Evolutionary conservation across 2,888 invertebrate genomes (phyloP).

Genomic region (Amaurobius ferox): DNA sequence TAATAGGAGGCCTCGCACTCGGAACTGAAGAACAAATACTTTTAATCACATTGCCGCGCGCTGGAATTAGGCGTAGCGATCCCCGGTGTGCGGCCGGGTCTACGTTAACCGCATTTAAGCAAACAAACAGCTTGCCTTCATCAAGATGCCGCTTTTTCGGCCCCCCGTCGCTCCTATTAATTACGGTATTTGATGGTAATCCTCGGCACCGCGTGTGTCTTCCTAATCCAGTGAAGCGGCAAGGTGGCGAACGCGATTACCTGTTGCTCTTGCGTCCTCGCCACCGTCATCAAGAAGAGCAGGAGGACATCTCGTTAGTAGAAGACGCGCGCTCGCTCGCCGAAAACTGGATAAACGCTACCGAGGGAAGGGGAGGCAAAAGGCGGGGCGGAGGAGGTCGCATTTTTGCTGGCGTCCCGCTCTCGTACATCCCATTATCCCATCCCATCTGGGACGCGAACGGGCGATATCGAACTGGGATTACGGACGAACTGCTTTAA

Average conservation of each 20-base stretch:
- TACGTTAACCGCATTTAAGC: conserved; percentile 59
- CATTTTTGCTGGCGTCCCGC: conserved; percentile 49
- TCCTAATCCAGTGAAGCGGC: conserved; percentile 59
- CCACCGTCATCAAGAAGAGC: background rate
- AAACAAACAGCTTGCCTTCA: conserved; percentile 51
- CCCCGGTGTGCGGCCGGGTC: background rate
- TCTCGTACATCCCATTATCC: conserved; percentile 70
- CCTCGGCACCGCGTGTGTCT: no score
- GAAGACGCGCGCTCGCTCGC: conserved; percentile 34
- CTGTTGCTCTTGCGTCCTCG: conserved; percentile 51
- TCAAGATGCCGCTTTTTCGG: conserved; percentile 56
- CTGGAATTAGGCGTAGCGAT: conserved; percentile 20
- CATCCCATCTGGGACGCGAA: conserved; percentile 66
- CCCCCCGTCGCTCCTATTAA: conserved; percentile 61
- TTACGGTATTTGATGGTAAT: conserved; percentile 67
- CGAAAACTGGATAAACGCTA: conserved; percentile 61
- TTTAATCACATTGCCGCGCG: conserved; percentile 53
- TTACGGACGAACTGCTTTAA: conserved; percentile 69
- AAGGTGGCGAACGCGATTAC: conserved; percentile 68
- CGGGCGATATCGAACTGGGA: conserved; percentile 56
- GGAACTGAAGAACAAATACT: conserved; percentile 28
- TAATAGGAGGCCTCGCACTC: conserved; percentile 32
- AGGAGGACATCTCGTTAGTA: conserved; percentile 63
- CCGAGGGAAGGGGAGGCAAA: background rate
- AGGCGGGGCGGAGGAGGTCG: conserved; percentile 7